Base-by-base conservation (phyloP, 2,888 invertebrate genomes). In the Helleia helle region DNA sequence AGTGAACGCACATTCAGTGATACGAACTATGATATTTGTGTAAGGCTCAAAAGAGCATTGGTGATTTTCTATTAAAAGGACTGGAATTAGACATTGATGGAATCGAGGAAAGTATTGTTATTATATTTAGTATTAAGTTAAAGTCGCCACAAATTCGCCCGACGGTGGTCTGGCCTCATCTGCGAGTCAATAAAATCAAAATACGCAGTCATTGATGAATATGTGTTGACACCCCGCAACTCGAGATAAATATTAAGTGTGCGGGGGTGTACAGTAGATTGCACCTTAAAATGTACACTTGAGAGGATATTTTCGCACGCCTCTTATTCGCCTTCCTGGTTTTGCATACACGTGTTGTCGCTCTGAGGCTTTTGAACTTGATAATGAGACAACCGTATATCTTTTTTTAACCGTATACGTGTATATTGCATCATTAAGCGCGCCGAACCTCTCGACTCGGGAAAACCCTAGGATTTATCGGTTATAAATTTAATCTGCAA, bases 321-420 rank as follows among this genome's bases (percentile, higher is more conserved):
- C 64, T 55, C 49, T 49, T 42, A 46, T 41, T 51, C 51, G 61
- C 58, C 57, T 61, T 59, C 56, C 55, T 61, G 62, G 58, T 77
- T 83, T 83, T 80, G 81, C 83, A 81, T 83, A 81, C 83, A 84
- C 84, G 84, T 81, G 83, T 64, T 83, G 72, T 58, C 68, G 60
- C 56, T 65, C 65, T 55, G 76, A 58, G 84, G 83, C 83, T 84
- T 75, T 83, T 83, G 83, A 84, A 84, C 84, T 81, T 83, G 80
- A 81, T 83, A 80, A 77, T 77, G 72, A 72, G 71, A 73, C 73
- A 65, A 64, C 62, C 69, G 73, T 79, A 73, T 77, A 66, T 73
- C 59, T 55, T 51, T 58, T 68, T 73, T 68, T 79, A 76, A 5
- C 5, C 28, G 24, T 72, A 60, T 65, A 58, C 56, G 52, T 58